Base-by-base conservation (phyloP, 2,888 invertebrate species). In the Drosophila subquinaria region DNA sequence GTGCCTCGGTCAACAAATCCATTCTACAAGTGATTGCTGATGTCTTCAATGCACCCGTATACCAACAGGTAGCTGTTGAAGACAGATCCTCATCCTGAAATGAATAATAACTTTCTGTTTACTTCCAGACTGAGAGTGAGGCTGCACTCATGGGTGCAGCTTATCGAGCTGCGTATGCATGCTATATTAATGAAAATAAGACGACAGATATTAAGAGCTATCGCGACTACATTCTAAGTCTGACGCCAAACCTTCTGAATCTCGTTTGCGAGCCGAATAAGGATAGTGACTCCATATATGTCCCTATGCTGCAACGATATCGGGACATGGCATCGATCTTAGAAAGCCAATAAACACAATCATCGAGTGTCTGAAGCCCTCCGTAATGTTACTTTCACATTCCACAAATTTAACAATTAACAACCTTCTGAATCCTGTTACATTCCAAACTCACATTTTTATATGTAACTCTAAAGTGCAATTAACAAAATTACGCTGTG, bases 31-130 rank as follows among this genome's bases (percentile, higher is more conserved):
- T 98, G 63, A 94, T 98, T 69, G 94, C 98, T 0, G 98, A 99
- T 92, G 97, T 99, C 4, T 99, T 99, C 92, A 96, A 97, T 92
- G 95, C 97, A 10, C 96, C 97, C 0, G 98, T 99, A 27, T 98
- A 97, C 91, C 94, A 95, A n/a, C 95, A 96, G 94, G 97, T 97
- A 36, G 4, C n/a, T 52, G 9, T 23, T n/a, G 4, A 10, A n/a
- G 1, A 23, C 4, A 23, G 17, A 20, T 8, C 1, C 11, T 13
- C 2, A n/a, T 17, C 11, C 5, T 11, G 17, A 1, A 17, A 6
- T 27, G 3, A 9, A 2, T 0, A 17, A 2, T 8, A 4, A 1
- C 0, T 1, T n/a, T 15, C 8, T 53, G 15, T 27, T 50, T 10
- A 8, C 10, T 66, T 83, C 2, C 90, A 97, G 94, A 95, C 97